Percentiles rank a stretch among this genome's conserved stretches.
phyloP scores from a whole-genome alignment of 2,888 invertebrate genomes.

The Rhamnusium bicolor region DNA sequence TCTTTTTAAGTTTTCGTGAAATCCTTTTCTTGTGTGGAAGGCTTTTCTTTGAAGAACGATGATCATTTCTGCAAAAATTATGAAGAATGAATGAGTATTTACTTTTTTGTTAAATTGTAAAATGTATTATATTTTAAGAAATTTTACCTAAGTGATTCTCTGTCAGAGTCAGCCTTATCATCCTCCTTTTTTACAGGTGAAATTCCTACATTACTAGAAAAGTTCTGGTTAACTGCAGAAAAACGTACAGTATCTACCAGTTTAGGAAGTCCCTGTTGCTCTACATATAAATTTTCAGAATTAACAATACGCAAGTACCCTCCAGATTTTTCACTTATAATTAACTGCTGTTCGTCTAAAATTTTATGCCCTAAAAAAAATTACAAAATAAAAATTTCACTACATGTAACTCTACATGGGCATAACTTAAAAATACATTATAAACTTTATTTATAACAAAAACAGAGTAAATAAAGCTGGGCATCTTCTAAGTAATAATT shows the following conservation, averaged over 20 bases:
- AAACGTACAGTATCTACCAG: constrained; percentile 55
- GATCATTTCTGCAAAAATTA: constrained; percentile 60
- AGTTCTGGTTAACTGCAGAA: constrained; percentile 41
- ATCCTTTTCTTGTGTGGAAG: constrained; percentile 91
- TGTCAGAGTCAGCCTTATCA: constrained; percentile 65
- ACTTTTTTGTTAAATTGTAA: background rate
- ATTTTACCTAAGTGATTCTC: constrained; percentile 59
- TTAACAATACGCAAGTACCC: constrained; percentile 66
- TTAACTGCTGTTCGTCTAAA: constrained; percentile 64
- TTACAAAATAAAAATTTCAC: background rate
- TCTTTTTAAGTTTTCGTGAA: constrained; percentile 82
- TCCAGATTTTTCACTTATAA: constrained; percentile 53
- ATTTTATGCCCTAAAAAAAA: constrained; percentile 57
- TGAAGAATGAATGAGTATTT: background rate
- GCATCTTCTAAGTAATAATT: too few species aligned
- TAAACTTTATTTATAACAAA: too few species aligned
- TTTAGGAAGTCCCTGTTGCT: constrained; percentile 58
- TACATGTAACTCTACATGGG: too few species aligned
- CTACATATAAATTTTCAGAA: constrained; percentile 65
- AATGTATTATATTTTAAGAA: background rate
- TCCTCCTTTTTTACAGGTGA: constrained; percentile 58
- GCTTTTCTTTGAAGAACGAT: constrained; percentile 75
- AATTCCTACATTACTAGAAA: constrained; percentile 20
- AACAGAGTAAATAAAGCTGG: too few species aligned
- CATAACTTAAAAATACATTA: too few species aligned